A percentile compares a stretch with the other conserved stretches of the same genome.
Conservation (phyloP, 2,113 vertebrate genomes). For the Hassar affinis region DNA sequence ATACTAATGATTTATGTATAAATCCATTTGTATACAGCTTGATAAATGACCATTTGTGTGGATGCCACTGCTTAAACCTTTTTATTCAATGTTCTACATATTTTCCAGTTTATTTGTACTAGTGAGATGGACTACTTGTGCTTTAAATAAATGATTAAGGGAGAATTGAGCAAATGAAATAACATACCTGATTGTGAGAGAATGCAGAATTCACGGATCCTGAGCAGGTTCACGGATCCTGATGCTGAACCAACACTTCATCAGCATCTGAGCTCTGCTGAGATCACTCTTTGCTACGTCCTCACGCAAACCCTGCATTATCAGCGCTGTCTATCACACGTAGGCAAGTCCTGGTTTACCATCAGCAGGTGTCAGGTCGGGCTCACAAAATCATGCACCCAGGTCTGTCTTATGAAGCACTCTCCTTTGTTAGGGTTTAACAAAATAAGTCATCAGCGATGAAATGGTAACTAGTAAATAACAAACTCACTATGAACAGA, state of each 20-base stretch:
- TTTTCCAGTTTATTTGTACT: neutral
- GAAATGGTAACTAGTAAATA: slow-evolving; percentile 65
- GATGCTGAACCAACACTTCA: slow-evolving; percentile 40
- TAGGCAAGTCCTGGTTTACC: slow-evolving; percentile 41
- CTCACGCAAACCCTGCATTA: slow-evolving; percentile 34
- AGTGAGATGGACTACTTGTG: neutral
- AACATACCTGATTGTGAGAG: slow-evolving; percentile 40
- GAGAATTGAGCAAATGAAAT: neutral
- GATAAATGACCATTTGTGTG: neutral
- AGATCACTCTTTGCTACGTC: slow-evolving; percentile 43
- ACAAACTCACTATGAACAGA: slow-evolving; percentile 60
- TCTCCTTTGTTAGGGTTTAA: slow-evolving; percentile 5
- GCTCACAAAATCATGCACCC: slow-evolving; percentile 27
- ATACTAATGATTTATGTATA: no score
- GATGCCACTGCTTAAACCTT: neutral
- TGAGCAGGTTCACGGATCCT: slow-evolving; percentile 7
- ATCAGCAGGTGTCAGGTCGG: slow-evolving; percentile 19
- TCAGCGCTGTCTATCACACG: slow-evolving; percentile 52
- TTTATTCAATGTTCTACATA: neutral
- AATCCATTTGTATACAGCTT: neutral
- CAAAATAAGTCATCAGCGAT: slow-evolving; percentile 58
- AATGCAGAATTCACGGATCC: slow-evolving; percentile 29
- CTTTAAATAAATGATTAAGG: neutral
- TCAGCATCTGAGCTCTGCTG: slow-evolving; percentile 53
- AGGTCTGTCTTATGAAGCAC: slow-evolving; percentile 29